A percentile compares a stretch with the other conserved stretches of the same genome.
Evolutionary conservation across 2,113 vertebrate genomes (phyloP).

Genomic region (Otocyon megalotis): DNA sequence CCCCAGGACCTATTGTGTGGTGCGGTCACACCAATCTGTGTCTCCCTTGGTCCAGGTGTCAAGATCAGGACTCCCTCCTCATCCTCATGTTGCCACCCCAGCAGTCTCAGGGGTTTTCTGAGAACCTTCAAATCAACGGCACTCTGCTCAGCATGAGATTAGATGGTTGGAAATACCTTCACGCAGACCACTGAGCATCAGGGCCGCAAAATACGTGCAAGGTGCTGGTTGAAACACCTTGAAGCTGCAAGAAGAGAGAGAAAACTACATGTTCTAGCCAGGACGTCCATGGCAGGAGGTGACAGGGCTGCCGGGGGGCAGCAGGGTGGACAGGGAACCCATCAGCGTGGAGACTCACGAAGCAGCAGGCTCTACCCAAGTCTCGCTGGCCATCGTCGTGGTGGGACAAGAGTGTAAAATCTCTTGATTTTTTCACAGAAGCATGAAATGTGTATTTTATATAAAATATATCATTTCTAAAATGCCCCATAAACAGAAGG

Average conservation of each 20-base stretch:
- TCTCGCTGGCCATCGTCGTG: rapidly evolving
- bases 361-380: rapidly evolving
- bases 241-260: rapidly evolving
- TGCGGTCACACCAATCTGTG: rapidly evolving
- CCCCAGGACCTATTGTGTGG: rapidly evolving
- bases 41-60: too few relatives aligned
- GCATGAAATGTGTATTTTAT: rapidly evolving
- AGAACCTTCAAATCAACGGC: not conserved
- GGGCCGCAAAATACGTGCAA: rapidly evolving
- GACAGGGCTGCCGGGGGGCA: not conserved
- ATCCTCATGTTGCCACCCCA: rapidly evolving
- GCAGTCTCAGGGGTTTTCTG: rapidly evolving
- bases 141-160: rapidly evolving
- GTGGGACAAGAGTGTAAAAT: rapidly evolving
- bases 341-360: rapidly evolving
- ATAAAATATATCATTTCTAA: not conserved
- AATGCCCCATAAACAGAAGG: too few relatives aligned
- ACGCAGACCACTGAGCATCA: rapidly evolving
- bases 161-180: too few relatives aligned
- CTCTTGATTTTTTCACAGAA: not conserved
- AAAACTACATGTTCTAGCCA: rapidly evolving
- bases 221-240: rapidly evolving
- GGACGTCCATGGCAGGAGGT: rapidly evolving
- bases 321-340: not conserved
- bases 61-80: rapidly evolving